phyloP scores from a whole-genome alignment of 2,888 invertebrate species.

The Aspidiotus rigidus region DNA sequence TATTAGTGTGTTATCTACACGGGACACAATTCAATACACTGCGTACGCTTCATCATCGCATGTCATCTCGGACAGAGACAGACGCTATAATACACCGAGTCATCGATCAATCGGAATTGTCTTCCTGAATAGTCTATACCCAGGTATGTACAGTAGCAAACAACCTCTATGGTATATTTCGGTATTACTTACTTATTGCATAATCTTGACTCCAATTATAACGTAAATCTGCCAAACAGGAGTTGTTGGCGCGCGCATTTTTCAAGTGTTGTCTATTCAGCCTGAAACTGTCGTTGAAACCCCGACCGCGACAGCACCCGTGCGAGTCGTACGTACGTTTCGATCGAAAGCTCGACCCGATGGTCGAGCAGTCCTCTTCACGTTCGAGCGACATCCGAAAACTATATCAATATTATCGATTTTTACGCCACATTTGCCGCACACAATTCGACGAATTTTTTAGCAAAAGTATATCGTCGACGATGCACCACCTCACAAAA shows the following conservation, averaged over 20 bases:
- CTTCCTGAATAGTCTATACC: too few species aligned
- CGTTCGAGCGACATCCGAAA: conserved; percentile 21
- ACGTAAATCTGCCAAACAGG: not conserved
- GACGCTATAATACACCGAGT: too few species aligned
- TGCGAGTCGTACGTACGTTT: not conserved
- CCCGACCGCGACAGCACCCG: conserved; percentile 6
- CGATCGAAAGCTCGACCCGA: conserved; percentile 10
- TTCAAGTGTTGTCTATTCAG: conserved; percentile 11
- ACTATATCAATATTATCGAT: not conserved
- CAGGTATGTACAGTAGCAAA: not conserved
- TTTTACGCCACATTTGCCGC: not conserved
- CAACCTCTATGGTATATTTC: not conserved
- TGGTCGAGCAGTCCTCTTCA: conserved; percentile 8
- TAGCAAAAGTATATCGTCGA: not conserved
- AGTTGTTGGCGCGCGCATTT: not conserved
- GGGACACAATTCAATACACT: too few species aligned
- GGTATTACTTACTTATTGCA: conserved; percentile 24
- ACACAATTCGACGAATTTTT: not conserved
- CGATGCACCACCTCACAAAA: conserved; percentile 9
- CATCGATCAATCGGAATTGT: too few species aligned
- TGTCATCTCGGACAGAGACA: too few species aligned
- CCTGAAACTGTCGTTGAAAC: conserved; percentile 21
- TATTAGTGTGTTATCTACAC: too few species aligned
- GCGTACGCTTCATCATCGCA: too few species aligned
- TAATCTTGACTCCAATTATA: conserved; percentile 19